Conservation (phyloP, 1,140 invertebrate genomes). For the Zaprionus davidi region DNA sequence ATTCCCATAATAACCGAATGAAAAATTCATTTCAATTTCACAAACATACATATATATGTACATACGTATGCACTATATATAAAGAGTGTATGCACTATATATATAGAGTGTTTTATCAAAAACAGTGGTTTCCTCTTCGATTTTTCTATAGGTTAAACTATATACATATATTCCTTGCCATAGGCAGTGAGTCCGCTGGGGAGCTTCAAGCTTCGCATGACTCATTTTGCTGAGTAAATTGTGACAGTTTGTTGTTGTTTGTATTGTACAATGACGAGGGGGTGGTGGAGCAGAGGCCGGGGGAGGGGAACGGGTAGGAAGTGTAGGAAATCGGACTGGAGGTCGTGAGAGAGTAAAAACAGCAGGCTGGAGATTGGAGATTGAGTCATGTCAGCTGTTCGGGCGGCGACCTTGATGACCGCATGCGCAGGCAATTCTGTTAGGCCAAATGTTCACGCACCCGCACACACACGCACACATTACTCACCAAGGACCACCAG, state of each 20-base stretch:
- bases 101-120: neutral
- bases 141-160: too few relatives aligned
- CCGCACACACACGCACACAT: conserved; percentile 5
- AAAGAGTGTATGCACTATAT: neutral
- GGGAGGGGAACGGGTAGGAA: too few relatives aligned
- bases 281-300: neutral
- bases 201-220: conserved; percentile 23
- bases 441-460: conserved; percentile 38
- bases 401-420: conserved; percentile 67
- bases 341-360: neutral
- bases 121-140: too few relatives aligned
- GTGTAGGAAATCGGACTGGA: neutral
- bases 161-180: neutral
- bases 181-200: neutral
- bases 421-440: conserved; percentile 68
- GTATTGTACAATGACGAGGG: conserved; percentile 2
- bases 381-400: conserved; percentile 74
- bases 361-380: neutral
- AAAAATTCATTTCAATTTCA: neutral
- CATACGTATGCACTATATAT: neutral
- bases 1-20: neutral
- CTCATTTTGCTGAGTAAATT: conserved; percentile 30
- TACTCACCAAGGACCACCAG: conserved; percentile 15
- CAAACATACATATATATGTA: neutral
- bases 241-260: conserved; percentile 26